Evolutionary conservation across 2,888 invertebrate genomes (phyloP), one percentile per base, ranked within the genome.

Genomic region (Limnephilus rhombicus): DNA sequence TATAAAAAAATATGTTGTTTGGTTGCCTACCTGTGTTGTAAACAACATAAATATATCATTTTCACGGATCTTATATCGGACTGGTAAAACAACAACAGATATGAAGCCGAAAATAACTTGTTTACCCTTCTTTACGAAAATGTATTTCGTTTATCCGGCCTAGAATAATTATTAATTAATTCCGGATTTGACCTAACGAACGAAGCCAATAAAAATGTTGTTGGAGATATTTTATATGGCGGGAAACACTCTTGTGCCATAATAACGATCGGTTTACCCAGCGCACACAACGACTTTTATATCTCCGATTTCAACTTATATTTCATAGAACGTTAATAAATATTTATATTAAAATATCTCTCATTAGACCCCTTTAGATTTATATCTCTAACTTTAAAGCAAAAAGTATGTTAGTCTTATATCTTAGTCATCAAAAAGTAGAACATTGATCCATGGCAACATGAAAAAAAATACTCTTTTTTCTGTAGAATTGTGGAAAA

Each of bases 71-170:
- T 68, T 68, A 9, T 68, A 24, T 68, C 9, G 24, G 5, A 68
- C 24, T 68, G 9, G 68, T 24, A 68, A 68, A 68, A 68, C 68
- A 68, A 68, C 68, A 68, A 24, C 68, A 68, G 9, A 68, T 68
- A 24, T 68, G 2, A 68, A 68, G 68, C 24, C n/a, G 24, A n/a
- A 24, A 68, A 68, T 9, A 68, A n/a, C 68, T 68, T 68, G 68
- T 68, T 68, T 68, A 68, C 68, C 68, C 68, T 68, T 68, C 68
- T 68, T 68, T 68, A n/a, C 68, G 68, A 68, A 68, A 68, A 68
- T 68, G 68, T 68, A 24, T 68, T 68, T 68, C 68, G 68, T 68
- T 68, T 68, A 68, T 68, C 68, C 68, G 68, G 9, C 24, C 68
- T 68, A 68, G 9, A 9, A 68, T 68, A 68, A 68, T 68, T 68